A percentile compares a stretch with the other conserved stretches of the same genome.
These are phyloP conservation scores for Anarrhichthys ocellatus DNA, from an alignment of 2,113 vertebrate genomes.

Conservation along the genomic window DNA sequence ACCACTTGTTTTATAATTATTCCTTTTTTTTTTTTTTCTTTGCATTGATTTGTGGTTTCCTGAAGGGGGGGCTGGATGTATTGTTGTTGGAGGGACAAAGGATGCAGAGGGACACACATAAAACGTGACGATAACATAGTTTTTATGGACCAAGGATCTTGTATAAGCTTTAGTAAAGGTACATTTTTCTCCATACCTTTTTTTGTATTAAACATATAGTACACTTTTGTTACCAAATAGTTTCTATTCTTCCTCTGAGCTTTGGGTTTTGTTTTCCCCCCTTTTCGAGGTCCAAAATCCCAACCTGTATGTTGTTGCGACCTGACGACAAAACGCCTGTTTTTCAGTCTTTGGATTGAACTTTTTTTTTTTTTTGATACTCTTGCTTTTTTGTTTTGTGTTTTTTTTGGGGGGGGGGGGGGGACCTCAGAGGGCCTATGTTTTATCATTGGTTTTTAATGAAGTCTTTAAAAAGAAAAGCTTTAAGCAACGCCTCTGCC, in stretches of 20 bases:
- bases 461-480: constrained; percentile 99
- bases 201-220: constrained; percentile 97
- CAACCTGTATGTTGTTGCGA: constrained; percentile 88
- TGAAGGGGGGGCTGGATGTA: constrained; percentile 85
- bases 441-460: constrained; percentile 92
- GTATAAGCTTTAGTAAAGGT: constrained; percentile 99
- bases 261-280: constrained; percentile 81
- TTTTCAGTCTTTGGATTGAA: constrained; percentile 87
- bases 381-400: constrained; percentile 70
- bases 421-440: constrained; percentile 94
- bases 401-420: constrained; percentile 85
- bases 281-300: constrained; percentile 85
- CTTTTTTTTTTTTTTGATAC: constrained; percentile 67
- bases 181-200: constrained; percentile 99
- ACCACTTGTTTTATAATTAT: constrained; percentile 72
- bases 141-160: constrained; percentile 99
- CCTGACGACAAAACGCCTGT: constrained; percentile 81
- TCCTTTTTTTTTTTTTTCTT: constrained; percentile 76
- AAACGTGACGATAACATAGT: constrained; percentile 90
- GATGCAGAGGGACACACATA: constrained; percentile 86
- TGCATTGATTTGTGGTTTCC: constrained; percentile 84
- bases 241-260: constrained; percentile 92
- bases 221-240: constrained; percentile 99
- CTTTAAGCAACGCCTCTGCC: constrained; percentile 99
- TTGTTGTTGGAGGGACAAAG: constrained; percentile 83